phyloP scores from a whole-genome alignment of 2,797 vertebrate genomes.

The Pteropus rufus region DNA sequence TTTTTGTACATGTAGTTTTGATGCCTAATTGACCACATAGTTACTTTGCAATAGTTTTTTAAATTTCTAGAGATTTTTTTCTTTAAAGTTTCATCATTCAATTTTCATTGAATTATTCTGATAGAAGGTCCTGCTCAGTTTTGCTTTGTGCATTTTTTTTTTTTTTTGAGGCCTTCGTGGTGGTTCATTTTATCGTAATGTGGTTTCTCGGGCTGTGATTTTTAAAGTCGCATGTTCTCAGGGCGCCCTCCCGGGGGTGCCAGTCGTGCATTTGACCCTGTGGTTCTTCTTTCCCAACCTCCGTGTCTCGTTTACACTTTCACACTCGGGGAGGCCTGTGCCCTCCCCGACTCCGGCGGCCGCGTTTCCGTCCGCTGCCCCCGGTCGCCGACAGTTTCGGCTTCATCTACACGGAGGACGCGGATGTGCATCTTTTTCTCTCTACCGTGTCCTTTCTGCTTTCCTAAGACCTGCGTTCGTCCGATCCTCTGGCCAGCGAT shows the following conservation, averaged over 20 bases:
- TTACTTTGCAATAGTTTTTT: background rate
- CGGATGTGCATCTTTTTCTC: accelerated
- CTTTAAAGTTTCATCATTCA: background rate
- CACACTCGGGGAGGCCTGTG: too few species aligned
- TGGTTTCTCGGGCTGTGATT: background rate
- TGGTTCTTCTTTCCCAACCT: accelerated
- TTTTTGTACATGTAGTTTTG: background rate
- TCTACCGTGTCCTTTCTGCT: accelerated
- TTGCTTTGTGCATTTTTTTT: background rate
- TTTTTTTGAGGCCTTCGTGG: background rate
- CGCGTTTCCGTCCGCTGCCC: too few species aligned
- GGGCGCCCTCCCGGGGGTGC: accelerated
- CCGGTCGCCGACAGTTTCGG: accelerated
- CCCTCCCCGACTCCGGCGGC: too few species aligned
- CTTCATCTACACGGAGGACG: accelerated
- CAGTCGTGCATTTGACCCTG: background rate
- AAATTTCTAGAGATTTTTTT: background rate
- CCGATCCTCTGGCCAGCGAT: accelerated
- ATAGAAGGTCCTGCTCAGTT: background rate
- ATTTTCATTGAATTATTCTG: background rate
- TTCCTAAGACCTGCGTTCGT: accelerated
- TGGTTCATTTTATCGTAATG: too few species aligned
- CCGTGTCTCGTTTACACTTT: accelerated
- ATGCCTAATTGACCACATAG: background rate
- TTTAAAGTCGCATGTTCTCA: background rate